Base-by-base conservation (phyloP, 1,140 invertebrate genomes). In the Tigriopus japonicus region DNA sequence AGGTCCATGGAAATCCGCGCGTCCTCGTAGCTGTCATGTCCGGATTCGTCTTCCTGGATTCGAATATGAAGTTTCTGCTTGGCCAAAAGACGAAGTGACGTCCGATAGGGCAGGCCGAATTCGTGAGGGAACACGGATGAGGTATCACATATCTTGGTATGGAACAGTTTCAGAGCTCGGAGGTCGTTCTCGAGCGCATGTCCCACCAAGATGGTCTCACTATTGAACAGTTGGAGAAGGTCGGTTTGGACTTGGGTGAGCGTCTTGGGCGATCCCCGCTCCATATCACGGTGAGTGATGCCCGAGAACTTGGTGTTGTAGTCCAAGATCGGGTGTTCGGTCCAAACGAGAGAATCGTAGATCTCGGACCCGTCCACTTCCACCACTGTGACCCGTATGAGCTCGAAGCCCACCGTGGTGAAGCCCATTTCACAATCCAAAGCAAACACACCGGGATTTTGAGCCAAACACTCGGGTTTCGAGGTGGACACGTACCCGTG, bases 21-120 rank as follows among this genome's bases (percentile, higher is more conserved):
- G 70, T 96, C 92, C 70, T 95, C 91, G 45, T 80, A 75, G 64
- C 87, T 87, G 70, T 90, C 82, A 72, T 96, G 92, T 13, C 85
- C 85, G 17, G 21, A 51, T n/a, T 35, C 35, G 13, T 72, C 68
- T 40, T 72, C 67, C 69, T 95, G 91, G 42, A 97, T 93, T 43
- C 81, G 78, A 41, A 81, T 79, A 14, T 81, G 77, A 1, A 95
- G 72, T 61, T 81, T 71, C 19, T 76, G 77, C 13, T 76, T 73
- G 9, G 81, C 81, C 0, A 97, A 73, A 14, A 77, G 80, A 63
- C 82, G 84, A 15, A 97, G 72, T 10, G 88, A 87, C 21, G 80
- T 73, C 23, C 87, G 80, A 65, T 77, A 82, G 0, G 87, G 89
- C 3, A 81, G 78, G 0, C 87, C 89, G n/a, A 71, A 66, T 24